Conservation (phyloP, 2,797 vertebrate genomes). For the Xiphorhynchus erythropygius region DNA sequence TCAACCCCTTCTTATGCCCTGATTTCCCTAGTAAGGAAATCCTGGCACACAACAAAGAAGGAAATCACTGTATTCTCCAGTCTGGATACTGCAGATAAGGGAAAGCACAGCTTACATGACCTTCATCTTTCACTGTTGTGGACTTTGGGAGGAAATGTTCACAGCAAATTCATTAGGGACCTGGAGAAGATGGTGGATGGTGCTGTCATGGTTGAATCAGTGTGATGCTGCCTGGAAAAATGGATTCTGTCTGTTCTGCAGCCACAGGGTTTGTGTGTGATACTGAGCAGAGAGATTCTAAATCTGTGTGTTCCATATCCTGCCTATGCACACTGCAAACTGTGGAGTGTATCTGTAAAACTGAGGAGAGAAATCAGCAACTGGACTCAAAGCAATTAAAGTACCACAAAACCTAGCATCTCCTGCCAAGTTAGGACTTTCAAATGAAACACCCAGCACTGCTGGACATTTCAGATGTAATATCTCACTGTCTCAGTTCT, state of each 20-base stretch:
- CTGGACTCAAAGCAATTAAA: not conserved
- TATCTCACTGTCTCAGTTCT: not conserved
- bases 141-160: not conserved
- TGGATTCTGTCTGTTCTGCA: not conserved
- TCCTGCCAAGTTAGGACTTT: not conserved
- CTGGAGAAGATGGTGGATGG: accelerated
- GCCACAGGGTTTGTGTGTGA: not conserved
- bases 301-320: not conserved
- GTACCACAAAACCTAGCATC: not conserved
- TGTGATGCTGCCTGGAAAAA: not conserved
- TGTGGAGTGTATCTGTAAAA: not conserved
- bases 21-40: not conserved
- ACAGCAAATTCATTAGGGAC: not conserved
- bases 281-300: not conserved
- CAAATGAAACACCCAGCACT: not conserved
- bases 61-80: not conserved
- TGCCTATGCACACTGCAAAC: not conserved
- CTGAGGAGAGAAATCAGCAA: not conserved
- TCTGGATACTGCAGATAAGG: not conserved
- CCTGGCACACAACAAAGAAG: not conserved
- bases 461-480: not conserved
- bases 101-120: not conserved
- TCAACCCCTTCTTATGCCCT: not conserved
- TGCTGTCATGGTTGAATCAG: not conserved
- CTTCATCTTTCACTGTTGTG: not conserved